Base-by-base conservation (phyloP, 2,888 invertebrate species). In the Xylota segnis region DNA sequence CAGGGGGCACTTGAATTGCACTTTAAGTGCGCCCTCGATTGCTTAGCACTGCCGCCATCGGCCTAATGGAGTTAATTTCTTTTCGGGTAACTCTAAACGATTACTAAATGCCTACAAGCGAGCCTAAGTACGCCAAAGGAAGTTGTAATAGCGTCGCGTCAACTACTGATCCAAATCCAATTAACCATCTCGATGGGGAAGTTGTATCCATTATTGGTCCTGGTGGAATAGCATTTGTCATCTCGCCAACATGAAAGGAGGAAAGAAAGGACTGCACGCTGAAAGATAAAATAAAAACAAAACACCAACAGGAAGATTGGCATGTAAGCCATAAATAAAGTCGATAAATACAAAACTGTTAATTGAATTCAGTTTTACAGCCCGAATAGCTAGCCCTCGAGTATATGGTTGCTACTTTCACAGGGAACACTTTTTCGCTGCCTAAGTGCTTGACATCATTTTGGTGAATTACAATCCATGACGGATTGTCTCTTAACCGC, bases 1-100 rank as follows among this genome's bases (percentile, higher is more conserved):
- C 50, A 34, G 16, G 37, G 40, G 66, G 66, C 72, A 74, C 72
- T 66, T 63, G 77, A 78, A 66, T 61, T 68, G 63, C 59, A 68
- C 74, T 78, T 59, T 63, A 63, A 74, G 63, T 74, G 78, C 68
- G 78, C 68, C 54, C 83, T 29, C 61, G 50, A 78, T 78, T 78
- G 78, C 78, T 58, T 76, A 56, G 40, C 9, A 32, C 14, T 32
- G 34, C 59, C 47, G 56, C 37, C 50, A 52, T 66, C 43, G 61
- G 40, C 76, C 45, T 86, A 86, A 86, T 86, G 86, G 72, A 81
- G 59, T 76, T 81, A 71, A 81, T 81, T 86, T 81, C 75, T 84
- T 81, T 81, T 66, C 86, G 71, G 71, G n/a, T 18, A 52, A 61
- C 65, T 66, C 45, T 29, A 71, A 68, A 54, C 47, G 54, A 61